A percentile compares a stretch with the other conserved stretches of the same genome.
phyloP scores from a whole-genome alignment of 64 coral and sea anemone species.

The Catalaphyllia jardinei region DNA sequence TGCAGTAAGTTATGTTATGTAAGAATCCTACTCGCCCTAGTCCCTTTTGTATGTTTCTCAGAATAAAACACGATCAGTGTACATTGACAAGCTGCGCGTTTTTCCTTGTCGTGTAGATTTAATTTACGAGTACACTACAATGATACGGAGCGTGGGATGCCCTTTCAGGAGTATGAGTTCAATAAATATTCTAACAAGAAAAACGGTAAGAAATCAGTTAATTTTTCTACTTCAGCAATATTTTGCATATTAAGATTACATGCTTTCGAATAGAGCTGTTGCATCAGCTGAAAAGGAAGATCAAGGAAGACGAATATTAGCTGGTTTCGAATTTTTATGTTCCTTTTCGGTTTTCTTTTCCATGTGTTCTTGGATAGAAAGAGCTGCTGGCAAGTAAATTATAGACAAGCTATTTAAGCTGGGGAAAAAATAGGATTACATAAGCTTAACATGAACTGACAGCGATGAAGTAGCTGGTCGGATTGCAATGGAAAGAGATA shows the following conservation, averaged over 20 bases:
- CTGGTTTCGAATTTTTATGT: no score
- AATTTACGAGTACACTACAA: neutral
- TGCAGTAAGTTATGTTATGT: neutral
- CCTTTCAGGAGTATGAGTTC: neutral
- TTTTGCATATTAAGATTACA: neutral
- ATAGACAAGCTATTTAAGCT: no score
- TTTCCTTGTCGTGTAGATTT: neutral
- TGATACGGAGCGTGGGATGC: conserved; percentile 9
- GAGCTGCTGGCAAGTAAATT: no score
- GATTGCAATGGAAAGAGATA: no score
- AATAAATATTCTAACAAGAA: conserved; percentile 6
- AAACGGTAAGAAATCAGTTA: neutral
- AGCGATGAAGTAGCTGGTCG: no score
- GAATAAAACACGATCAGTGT: no score
- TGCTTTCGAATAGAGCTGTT: neutral
- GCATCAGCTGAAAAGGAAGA: no score
- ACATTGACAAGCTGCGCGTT: neutral
- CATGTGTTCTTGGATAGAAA: no score
- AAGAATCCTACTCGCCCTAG: neutral
- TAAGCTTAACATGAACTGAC: no score
- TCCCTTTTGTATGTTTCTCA: neutral
- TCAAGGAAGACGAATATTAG: no score
- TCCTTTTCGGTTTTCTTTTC: no score
- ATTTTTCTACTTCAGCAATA: neutral
- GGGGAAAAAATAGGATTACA: no score